Evolutionary conservation across 2,797 vertebrate genomes (phyloP).

Genomic region (Fistularia tabacaria): DNA sequence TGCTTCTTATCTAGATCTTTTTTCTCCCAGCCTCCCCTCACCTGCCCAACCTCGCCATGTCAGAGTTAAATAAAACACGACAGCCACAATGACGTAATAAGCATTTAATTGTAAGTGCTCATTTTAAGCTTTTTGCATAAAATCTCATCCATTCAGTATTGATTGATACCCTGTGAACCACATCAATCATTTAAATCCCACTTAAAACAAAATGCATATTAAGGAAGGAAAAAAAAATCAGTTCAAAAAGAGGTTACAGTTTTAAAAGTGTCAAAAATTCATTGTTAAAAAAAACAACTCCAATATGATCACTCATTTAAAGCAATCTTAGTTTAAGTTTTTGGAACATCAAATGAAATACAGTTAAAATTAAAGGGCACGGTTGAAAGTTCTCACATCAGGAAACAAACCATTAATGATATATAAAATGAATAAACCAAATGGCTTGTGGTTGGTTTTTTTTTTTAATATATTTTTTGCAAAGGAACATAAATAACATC

Average conservation of each 20-base stretch:
- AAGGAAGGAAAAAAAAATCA: conserved; percentile 15
- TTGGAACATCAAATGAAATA: conserved; percentile 3
- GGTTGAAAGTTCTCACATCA: not conserved
- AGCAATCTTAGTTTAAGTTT: conserved; percentile 19
- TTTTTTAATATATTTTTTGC: no score
- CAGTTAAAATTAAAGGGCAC: conserved; percentile 10
- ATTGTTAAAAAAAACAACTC: conserved; percentile 1
- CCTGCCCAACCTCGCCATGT: no score
- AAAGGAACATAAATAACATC: no score
- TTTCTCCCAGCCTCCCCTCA: no score
- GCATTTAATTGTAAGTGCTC: conserved; percentile 53
- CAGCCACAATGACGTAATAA: conserved; percentile 14
- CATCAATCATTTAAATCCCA: conserved; percentile 20
- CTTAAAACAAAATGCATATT: conserved; percentile 17
- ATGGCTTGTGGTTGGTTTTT: no score
- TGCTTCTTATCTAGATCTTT: no score
- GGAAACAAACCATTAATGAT: no score
- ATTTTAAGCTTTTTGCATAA: conserved; percentile 64
- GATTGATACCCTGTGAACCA: conserved; percentile 42
- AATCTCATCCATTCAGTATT: conserved; percentile 28
- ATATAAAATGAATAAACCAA: no score
- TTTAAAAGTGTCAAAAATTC: conserved; percentile 21
- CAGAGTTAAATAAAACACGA: not conserved
- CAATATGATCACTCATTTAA: conserved; percentile 17
- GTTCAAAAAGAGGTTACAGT: conserved; percentile 14